Evolutionary conservation across 2,888 invertebrate species (phyloP).

Genomic region (Ormyrus nitidulus): DNA sequence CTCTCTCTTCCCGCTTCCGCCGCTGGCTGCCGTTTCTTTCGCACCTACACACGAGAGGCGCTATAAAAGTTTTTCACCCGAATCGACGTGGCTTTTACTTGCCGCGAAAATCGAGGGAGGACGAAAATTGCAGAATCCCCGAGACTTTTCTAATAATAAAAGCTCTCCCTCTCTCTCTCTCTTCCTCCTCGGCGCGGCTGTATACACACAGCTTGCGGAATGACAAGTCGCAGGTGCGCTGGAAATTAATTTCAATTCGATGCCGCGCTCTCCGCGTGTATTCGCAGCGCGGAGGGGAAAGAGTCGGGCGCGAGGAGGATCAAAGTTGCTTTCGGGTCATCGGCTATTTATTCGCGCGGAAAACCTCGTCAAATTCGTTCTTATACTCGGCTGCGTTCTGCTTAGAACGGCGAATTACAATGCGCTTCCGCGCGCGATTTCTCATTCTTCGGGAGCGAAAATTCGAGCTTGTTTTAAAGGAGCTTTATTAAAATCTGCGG

Average conservation of each 20-base stretch:
- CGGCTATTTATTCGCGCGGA: constrained; percentile 47
- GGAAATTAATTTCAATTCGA: constrained; percentile 68
- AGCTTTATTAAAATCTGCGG: too few relatives aligned
- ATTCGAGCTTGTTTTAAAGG: too few relatives aligned
- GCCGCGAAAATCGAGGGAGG: constrained; percentile 16
- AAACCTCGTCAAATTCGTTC: constrained; percentile 49
- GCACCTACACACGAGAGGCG: background rate
- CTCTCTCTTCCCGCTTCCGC: background rate
- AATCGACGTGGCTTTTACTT: background rate
- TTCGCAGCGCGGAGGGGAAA: constrained; percentile 1
- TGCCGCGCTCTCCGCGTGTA: constrained; percentile 42
- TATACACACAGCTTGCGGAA: background rate
- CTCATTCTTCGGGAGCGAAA: constrained; percentile 11
- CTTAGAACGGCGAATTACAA: constrained; percentile 35
- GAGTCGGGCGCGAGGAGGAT: constrained; percentile 25
- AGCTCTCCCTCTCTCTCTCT: background rate
- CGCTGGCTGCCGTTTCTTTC: background rate
- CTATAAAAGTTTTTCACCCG: constrained; percentile 1
- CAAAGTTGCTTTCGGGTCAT: constrained; percentile 49
- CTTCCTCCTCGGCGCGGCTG: background rate
- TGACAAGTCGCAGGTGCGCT: constrained; percentile 61
- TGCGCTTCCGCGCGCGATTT: constrained; percentile 22
- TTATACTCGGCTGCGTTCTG: constrained; percentile 31
- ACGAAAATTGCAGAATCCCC: constrained; percentile 32
- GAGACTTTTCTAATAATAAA: constrained; percentile 48